phyloP scores from a whole-genome alignment of 2,888 invertebrate species.

The Augiades crinisus region DNA sequence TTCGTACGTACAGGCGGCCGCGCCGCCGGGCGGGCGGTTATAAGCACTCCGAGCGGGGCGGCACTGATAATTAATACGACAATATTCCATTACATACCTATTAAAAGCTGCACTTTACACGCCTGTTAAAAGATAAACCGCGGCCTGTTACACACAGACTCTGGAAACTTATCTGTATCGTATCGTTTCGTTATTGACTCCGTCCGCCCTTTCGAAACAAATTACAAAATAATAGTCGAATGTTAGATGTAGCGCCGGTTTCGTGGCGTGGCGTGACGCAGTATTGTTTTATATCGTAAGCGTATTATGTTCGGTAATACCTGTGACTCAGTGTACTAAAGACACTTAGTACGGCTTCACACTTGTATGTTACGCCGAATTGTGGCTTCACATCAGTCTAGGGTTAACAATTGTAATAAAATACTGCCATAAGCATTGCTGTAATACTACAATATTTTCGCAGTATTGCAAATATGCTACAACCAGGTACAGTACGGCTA shows the following conservation, averaged over 20 bases:
- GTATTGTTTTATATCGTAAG: slow-evolving; percentile 36
- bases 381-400: slow-evolving; percentile 62
- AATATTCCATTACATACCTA: slow-evolving; percentile 66
- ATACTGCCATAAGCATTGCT: too few relatives aligned
- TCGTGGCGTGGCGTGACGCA: neutral
- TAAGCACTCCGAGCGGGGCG: slow-evolving; percentile 53
- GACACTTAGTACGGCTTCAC: slow-evolving; percentile 62
- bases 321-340: slow-evolving; percentile 54
- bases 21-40: slow-evolving; percentile 55
- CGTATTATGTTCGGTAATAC: slow-evolving; percentile 44
- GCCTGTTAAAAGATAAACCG: slow-evolving; percentile 58
- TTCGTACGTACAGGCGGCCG: slow-evolving; percentile 39
- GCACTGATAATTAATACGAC: slow-evolving; percentile 62
- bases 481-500: too few relatives aligned
- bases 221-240: neutral
- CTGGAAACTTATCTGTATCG: slow-evolving; percentile 30
- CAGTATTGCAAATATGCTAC: too few relatives aligned
- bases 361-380: slow-evolving; percentile 59
- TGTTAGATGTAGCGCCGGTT: neutral
- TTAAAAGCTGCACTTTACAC: slow-evolving; percentile 65
- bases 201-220: neutral
- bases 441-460: too few relatives aligned
- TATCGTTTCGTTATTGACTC: slow-evolving; percentile 7
- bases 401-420: slow-evolving; percentile 23
- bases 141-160: slow-evolving; percentile 51